phyloP scores from a whole-genome alignment of 2,113 vertebrate species.

The Propithecus coquereli region DNA sequence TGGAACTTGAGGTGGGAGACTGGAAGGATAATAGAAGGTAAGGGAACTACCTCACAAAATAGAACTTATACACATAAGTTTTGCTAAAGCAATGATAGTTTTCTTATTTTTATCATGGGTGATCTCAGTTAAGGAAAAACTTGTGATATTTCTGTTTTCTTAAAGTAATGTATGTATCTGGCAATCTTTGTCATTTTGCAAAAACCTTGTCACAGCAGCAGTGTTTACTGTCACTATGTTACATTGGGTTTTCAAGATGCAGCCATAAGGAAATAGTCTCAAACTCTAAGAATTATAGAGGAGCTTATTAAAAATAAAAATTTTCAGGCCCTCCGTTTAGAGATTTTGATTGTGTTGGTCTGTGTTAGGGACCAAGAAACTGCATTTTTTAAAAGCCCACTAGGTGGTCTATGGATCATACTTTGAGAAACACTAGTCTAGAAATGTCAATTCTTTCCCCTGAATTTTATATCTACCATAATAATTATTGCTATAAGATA shows the following conservation, averaged over 20 bases:
- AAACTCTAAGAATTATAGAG: neutral
- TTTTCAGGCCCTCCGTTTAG: neutral
- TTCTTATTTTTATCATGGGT: neutral
- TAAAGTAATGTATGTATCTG: neutral
- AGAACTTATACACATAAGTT: neutral
- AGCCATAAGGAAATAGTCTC: constrained; percentile 5
- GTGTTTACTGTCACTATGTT: constrained; percentile 20
- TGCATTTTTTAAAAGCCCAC: neutral
- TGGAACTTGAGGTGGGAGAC: constrained; percentile 97
- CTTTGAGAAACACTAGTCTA: neutral
- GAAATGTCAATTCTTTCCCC: neutral
- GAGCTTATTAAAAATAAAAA: constrained; percentile 38
- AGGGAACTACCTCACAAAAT: constrained; percentile 34
- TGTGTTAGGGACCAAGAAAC: neutral
- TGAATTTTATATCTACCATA: constrained; percentile 19
- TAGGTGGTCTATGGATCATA: neutral
- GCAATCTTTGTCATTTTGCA: neutral
- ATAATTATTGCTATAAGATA: neutral
- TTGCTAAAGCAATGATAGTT: constrained; percentile 21
- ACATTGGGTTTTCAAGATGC: neutral
- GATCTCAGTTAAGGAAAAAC: constrained; percentile 15
- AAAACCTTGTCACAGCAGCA: neutral
- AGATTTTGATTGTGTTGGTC: neutral
- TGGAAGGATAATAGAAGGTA: constrained; percentile 97
- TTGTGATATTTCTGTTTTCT: neutral